Evolutionary conservation across 1,140 invertebrate genomes (phyloP).

Genomic region (Daktulosphaira vitifoliae): DNA sequence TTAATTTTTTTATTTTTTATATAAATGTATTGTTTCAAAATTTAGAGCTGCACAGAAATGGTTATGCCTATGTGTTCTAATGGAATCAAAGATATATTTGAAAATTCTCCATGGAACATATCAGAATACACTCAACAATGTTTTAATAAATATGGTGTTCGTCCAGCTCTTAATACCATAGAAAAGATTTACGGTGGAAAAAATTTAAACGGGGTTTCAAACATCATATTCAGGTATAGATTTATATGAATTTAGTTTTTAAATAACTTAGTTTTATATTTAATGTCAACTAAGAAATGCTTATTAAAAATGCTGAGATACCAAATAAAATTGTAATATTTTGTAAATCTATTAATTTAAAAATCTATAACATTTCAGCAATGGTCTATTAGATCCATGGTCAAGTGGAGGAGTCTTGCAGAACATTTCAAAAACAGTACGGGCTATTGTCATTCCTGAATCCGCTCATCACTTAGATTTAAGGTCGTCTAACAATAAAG

Average conservation of each 20-base stretch:
- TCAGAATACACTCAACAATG: conserved; percentile 57
- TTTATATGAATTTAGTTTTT: not conserved
- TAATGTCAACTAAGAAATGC: no score
- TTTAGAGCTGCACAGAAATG: conserved; percentile 87
- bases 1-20: no score
- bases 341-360: no score
- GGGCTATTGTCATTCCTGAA: conserved; percentile 72
- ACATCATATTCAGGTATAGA: conserved; percentile 74
- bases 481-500: conserved; percentile 56
- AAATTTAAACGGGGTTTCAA: conserved; percentile 57
- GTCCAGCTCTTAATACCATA: conserved; percentile 57
- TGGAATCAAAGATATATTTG: conserved; percentile 75
- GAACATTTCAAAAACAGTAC: conserved; percentile 56
- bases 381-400: conserved; percentile 90
- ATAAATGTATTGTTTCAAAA: no score
- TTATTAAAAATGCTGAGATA: no score
- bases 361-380: conserved; percentile 51
- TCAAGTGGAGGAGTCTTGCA: conserved; percentile 76
- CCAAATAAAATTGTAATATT: no score
- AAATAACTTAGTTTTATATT: no score
- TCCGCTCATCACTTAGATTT: conserved; percentile 91
- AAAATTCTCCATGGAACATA: conserved; percentile 64
- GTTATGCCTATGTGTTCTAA: conserved; percentile 84
- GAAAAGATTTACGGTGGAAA: conserved; percentile 72
- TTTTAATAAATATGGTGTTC: conserved; percentile 57